Evolutionary conservation across 1,140 invertebrate genomes (phyloP).

Genomic region (Glossosoma conforme): DNA sequence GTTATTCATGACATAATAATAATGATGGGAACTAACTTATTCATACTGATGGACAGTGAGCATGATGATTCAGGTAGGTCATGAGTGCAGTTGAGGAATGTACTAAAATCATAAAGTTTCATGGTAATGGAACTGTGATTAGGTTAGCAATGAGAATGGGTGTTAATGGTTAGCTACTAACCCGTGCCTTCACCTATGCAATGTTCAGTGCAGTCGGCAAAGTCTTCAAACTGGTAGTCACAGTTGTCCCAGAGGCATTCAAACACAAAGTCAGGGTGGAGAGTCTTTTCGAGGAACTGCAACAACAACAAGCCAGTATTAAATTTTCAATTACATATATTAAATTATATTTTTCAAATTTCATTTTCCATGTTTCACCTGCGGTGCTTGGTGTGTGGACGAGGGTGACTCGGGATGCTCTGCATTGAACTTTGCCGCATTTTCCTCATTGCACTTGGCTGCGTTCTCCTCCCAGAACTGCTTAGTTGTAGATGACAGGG

Average conservation of each 20-base stretch:
- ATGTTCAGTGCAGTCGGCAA: slow-evolving; percentile 85
- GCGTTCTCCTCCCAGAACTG: slow-evolving; percentile 91
- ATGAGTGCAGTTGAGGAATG: too few relatives aligned
- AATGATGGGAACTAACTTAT: too few relatives aligned
- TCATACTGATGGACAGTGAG: too few relatives aligned
- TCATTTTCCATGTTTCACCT: too few relatives aligned
- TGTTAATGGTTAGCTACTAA: slow-evolving; percentile 21
- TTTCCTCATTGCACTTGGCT: slow-evolving; percentile 80
- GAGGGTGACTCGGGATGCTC: too few relatives aligned
- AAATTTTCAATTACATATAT: too few relatives aligned
- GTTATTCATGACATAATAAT: too few relatives aligned
- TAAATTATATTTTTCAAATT: too few relatives aligned
- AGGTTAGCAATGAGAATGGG: background rate
- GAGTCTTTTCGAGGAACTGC: slow-evolving; percentile 33
- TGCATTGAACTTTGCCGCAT: slow-evolving; percentile 52
- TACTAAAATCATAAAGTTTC: too few relatives aligned
- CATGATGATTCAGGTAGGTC: too few relatives aligned
- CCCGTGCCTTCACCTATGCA: slow-evolving; percentile 65
- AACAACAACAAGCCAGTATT: too few relatives aligned
- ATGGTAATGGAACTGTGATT: background rate
- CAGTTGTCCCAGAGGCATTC: slow-evolving; percentile 91
- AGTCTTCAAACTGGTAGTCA: slow-evolving; percentile 90
- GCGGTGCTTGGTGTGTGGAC: too few relatives aligned
- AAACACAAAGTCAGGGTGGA: slow-evolving; percentile 56
- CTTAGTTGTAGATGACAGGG: slow-evolving; percentile 80